These are phyloP conservation scores for Lepus americanus DNA, from an alignment of 2,113 vertebrate genomes.

Conservation along the genomic window DNA sequence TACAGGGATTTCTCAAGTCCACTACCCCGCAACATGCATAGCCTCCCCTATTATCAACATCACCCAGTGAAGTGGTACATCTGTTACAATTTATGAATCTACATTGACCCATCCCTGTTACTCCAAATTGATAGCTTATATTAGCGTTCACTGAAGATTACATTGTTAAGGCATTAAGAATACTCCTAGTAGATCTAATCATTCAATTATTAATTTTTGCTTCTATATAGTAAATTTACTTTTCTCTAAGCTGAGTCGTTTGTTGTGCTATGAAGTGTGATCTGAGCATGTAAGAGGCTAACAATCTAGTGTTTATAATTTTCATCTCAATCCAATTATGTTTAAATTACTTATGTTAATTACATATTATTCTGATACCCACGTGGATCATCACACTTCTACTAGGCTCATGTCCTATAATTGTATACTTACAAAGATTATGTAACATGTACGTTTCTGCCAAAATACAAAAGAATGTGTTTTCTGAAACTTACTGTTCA, in stretches of 20 bases:
- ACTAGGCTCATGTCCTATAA: not conserved
- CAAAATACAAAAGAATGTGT: not conserved
- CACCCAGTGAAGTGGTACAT: not conserved
- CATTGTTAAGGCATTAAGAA: not conserved
- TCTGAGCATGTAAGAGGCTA: not conserved
- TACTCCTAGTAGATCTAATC: not conserved
- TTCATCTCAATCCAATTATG: constrained; percentile 8
- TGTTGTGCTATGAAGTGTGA: not conserved
- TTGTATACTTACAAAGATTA: not conserved
- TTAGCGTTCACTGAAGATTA: not conserved
- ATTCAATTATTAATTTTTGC: not conserved
- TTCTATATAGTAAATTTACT: constrained; percentile 1
- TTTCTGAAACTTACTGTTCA: constrained; percentile 34
- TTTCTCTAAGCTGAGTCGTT: not conserved
- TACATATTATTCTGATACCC: not conserved
- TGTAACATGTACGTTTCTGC: constrained; percentile 1
- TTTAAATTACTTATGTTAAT: not conserved
- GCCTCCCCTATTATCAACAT: too few species aligned
- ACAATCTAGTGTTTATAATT: not conserved
- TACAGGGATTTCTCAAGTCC: too few species aligned
- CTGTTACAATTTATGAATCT: not conserved
- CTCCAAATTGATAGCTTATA: not conserved
- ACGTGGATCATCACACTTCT: not conserved
- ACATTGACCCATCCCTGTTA: not conserved
- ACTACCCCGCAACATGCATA: too few species aligned